phyloP scores from a whole-genome alignment of 2,113 vertebrate genomes.

The Tiliqua scincoides region DNA sequence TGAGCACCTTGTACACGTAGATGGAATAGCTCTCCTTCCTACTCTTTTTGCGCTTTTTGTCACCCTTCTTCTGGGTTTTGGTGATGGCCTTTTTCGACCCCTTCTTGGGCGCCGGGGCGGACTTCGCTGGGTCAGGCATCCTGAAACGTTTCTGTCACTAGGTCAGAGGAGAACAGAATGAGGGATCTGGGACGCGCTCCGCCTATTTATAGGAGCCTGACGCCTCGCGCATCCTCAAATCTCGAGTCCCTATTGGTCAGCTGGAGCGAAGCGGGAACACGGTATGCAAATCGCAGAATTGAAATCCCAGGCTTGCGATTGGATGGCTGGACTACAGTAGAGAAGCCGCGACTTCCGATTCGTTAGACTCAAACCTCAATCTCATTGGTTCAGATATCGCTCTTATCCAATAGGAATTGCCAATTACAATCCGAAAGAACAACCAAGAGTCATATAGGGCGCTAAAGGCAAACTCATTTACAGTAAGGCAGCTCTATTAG shows the following conservation, averaged over 20 bases:
- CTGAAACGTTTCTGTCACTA: neutral
- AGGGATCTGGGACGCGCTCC: accelerated
- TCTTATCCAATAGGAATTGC: neutral
- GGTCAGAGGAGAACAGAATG: accelerated
- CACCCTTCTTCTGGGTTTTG: slow-evolving; percentile 14
- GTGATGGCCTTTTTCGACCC: slow-evolving; percentile 11
- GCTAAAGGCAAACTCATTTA: too few species aligned
- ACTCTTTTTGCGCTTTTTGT: slow-evolving; percentile 11
- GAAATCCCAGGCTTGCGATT: neutral
- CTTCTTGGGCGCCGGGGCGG: neutral
- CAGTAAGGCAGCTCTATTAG: too few species aligned
- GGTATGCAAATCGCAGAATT: neutral
- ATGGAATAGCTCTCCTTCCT: slow-evolving; percentile 18
- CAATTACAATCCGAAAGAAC: neutral
- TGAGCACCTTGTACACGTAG: slow-evolving; percentile 15
- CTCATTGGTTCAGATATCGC: neutral
- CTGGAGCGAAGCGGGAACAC: neutral
- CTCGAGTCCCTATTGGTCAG: neutral
- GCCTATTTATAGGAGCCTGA: neutral
- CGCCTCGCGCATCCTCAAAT: neutral
- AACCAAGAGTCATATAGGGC: too few species aligned
- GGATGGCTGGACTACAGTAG: too few species aligned
- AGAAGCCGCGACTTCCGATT: neutral
- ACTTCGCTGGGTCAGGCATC: neutral
- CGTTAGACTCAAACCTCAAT: neutral